Percentiles rank a stretch among this genome's conserved stretches.
These are phyloP conservation scores for Geophilus truncorum DNA, from an alignment of 2,888 invertebrate genomes.

Conservation along the genomic window DNA sequence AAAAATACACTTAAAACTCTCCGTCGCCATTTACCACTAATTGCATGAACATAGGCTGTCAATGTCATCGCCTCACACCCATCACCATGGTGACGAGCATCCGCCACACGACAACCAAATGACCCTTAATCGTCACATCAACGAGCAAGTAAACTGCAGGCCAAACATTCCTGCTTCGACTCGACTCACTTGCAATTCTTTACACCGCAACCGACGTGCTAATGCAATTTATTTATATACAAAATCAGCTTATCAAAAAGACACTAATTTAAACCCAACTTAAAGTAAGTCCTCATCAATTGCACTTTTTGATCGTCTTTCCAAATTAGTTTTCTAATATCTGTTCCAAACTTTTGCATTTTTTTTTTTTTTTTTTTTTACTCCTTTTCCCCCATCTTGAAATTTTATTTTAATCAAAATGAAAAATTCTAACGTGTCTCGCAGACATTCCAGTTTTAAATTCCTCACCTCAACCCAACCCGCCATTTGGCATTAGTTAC, in stretches of 20 bases:
- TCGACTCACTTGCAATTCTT: background rate
- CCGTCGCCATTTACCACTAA: background rate
- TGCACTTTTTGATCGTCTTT: too few relatives aligned
- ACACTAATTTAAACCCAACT: background rate
- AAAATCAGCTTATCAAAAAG: background rate
- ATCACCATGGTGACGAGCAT: background rate
- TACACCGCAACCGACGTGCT: background rate
- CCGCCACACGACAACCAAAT: background rate
- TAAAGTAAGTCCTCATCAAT: background rate
- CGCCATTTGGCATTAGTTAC: background rate
- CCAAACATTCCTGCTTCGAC: background rate
- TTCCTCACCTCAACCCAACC: background rate
- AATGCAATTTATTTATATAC: background rate
- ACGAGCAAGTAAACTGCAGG: constrained; percentile 1
- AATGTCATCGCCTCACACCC: background rate
- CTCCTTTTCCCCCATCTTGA: too few relatives aligned
- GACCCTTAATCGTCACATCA: background rate
- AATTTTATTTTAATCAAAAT: background rate
- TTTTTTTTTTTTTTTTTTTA: background rate
- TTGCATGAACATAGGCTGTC: background rate
- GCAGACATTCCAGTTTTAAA: background rate
- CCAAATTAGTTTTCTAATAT: background rate
- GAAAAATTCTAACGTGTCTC: background rate
- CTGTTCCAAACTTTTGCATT: too few relatives aligned
- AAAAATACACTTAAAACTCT: background rate